Base-by-base conservation (phyloP, 1,140 invertebrate genomes). In the Apis cerana region DNA sequence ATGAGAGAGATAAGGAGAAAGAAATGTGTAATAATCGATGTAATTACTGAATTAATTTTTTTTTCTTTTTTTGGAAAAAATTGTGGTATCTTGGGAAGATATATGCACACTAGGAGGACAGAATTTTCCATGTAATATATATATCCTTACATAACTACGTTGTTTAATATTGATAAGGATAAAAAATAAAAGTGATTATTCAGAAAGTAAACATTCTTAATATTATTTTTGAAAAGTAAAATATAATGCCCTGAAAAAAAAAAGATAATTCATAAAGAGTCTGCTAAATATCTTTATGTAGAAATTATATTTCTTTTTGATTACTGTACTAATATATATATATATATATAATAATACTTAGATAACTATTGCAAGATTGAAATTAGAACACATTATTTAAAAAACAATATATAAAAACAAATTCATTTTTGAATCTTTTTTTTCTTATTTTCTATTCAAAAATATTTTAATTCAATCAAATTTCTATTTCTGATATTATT, bases 81-180 rank as follows among this genome's bases (percentile, higher is more conserved):
- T 80, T 80, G 88, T 80, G 69, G 59, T 89, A 77, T 89, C 81
- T 87, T 79, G 85, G 78, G 80, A 89, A 89, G 83, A 90, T 91
- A 88, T 84, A 85, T 88, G 90, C 89, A 89, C 87, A 88, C 86
- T 81, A 90, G 85, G 82, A 89, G 89, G 88, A 90, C 87, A 93
- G 85, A 92, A 91, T 93, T 93, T 93, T 93, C 91, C 92, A 93
- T 93, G 90, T 93, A 93, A 93, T 92, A 93, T 93, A 93, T 92
- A 93, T 90, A 92, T 89, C 90, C 90, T 88, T 92, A 92, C 89
- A 83, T 92, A 93, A 93, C 91, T 93, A 92, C 92, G 92, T 93
- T 93, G 92, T 93, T 93, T 93, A 93, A 93, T 93, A 93, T 93
- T 91, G 86, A 93, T 93, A 93, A 93, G 91, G 85, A 92, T 92